Percentiles rank a stretch among this genome's conserved stretches.
These are phyloP conservation scores for Betta splendens DNA, from an alignment of 2,797 vertebrate genomes.

Conservation along the genomic window DNA sequence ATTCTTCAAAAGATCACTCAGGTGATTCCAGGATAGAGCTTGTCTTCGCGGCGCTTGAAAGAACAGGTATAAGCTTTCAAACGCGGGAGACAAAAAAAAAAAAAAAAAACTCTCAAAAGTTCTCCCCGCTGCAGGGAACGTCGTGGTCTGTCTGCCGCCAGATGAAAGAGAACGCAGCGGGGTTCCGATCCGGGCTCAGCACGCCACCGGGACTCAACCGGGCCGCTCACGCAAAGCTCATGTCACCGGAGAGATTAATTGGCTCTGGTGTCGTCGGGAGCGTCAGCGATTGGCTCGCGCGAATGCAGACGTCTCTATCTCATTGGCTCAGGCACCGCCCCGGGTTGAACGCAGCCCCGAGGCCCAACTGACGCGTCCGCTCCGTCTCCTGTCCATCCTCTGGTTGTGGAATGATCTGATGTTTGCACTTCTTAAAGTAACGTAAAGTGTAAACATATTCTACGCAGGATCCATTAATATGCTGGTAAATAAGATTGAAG, in stretches of 20 bases:
- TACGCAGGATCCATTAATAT: not conserved
- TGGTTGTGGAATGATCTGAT: too few relatives aligned
- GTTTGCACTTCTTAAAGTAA: too few relatives aligned
- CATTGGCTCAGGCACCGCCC: constrained; percentile 75
- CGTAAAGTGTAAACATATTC: too few relatives aligned
- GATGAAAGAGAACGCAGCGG: constrained; percentile 70
- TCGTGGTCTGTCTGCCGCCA: constrained; percentile 52
- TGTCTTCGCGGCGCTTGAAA: constrained; percentile 54
- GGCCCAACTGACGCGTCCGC: constrained; percentile 47
- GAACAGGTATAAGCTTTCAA: constrained; percentile 71
- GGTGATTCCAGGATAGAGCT: constrained; percentile 59
- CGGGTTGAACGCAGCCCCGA: constrained; percentile 55
- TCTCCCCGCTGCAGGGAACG: constrained; percentile 47
- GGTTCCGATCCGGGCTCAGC: constrained; percentile 66
- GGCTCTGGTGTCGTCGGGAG: constrained; percentile 65
- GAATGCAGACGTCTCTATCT: constrained; percentile 75
- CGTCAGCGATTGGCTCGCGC: constrained; percentile 73
- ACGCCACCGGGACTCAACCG: constrained; percentile 72
- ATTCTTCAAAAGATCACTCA: constrained; percentile 69
- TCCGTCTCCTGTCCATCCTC: constrained; percentile 40
- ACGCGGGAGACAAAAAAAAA: constrained; percentile 59
- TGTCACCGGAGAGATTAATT: constrained; percentile 81
- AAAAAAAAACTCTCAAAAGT: constrained; percentile 60
- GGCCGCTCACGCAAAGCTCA: constrained; percentile 71
- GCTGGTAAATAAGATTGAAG: not conserved